Percentiles rank a stretch among this genome's conserved stretches.
These are phyloP conservation scores for Macropus fuliginosus DNA, from an alignment of 2,797 vertebrate genomes.

Conservation along the genomic window DNA sequence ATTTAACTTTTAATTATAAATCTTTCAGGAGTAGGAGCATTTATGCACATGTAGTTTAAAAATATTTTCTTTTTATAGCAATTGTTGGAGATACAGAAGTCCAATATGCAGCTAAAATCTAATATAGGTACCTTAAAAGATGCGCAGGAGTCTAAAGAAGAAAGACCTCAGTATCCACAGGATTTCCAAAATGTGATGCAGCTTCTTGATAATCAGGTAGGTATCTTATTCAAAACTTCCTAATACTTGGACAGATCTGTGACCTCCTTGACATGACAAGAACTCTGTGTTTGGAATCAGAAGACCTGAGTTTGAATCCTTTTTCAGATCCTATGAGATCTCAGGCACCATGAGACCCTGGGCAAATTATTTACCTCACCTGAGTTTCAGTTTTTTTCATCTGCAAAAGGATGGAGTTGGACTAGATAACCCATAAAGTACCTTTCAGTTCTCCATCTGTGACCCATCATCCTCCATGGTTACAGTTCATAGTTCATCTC, in stretches of 20 bases:
- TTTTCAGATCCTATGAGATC: background rate
- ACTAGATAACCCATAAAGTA: too few species aligned
- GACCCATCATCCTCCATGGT: too few species aligned
- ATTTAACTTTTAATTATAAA: constrained; percentile 14
- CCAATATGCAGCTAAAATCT: constrained; percentile 82
- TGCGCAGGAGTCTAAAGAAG: constrained; percentile 84
- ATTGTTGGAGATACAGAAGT: constrained; percentile 85
- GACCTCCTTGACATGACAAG: background rate
- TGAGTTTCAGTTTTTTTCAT: background rate
- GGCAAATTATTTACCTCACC: background rate
- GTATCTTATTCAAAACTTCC: background rate
- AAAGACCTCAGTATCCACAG: constrained; percentile 80
- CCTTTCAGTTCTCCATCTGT: too few species aligned
- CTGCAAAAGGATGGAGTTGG: too few species aligned
- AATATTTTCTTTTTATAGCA: constrained; percentile 77
- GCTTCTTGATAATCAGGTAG: constrained; percentile 92
- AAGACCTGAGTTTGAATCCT: background rate
- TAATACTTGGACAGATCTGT: background rate
- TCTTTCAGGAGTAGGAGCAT: background rate
- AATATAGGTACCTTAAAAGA: constrained; percentile 87
- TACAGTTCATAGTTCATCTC: too few species aligned
- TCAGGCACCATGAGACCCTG: too few species aligned
- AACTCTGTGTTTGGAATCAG: background rate
- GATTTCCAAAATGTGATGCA: constrained; percentile 88
- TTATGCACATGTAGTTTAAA: background rate